Evolutionary conservation across 2,797 vertebrate genomes (phyloP).

Genomic region (Sebastes oblongus): DNA sequence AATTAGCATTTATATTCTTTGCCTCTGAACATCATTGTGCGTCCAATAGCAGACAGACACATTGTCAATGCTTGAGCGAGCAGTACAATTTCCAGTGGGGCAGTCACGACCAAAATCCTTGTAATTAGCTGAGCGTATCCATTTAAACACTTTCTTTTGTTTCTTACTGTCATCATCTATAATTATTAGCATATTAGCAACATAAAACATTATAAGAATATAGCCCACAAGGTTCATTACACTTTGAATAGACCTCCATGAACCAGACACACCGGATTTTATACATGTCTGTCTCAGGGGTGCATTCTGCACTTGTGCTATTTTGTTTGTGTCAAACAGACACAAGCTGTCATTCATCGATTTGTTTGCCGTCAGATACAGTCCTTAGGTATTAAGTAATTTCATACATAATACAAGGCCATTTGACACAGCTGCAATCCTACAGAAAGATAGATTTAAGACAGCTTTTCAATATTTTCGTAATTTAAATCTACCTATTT

Average conservation of each 20-base stretch:
- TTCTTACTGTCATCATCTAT: background rate
- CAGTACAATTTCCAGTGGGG: constrained; percentile 29
- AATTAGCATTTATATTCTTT: constrained; percentile 69
- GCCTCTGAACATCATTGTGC: constrained; percentile 43
- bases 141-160: constrained; percentile 18
- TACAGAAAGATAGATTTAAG: constrained; percentile 17
- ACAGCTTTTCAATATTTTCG: background rate
- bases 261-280: background rate
- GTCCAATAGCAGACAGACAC: constrained; percentile 46
- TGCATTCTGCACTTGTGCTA: background rate
- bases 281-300: background rate
- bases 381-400: background rate
- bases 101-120: constrained; percentile 16
- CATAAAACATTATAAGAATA: background rate
- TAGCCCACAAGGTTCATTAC: background rate
- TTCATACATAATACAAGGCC: background rate
- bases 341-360: background rate
- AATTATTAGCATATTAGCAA: background rate
- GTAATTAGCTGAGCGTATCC: constrained; percentile 20
- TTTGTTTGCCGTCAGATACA: background rate
- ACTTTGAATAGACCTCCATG: background rate
- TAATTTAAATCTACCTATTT: constrained; percentile 30
- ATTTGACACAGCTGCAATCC: background rate
- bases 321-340: background rate
- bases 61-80: constrained; percentile 41